A percentile compares a stretch with the other conserved stretches of the same genome.
phyloP scores from a whole-genome alignment of 1,140 invertebrate genomes.

The Metopolophium dirhodum region DNA sequence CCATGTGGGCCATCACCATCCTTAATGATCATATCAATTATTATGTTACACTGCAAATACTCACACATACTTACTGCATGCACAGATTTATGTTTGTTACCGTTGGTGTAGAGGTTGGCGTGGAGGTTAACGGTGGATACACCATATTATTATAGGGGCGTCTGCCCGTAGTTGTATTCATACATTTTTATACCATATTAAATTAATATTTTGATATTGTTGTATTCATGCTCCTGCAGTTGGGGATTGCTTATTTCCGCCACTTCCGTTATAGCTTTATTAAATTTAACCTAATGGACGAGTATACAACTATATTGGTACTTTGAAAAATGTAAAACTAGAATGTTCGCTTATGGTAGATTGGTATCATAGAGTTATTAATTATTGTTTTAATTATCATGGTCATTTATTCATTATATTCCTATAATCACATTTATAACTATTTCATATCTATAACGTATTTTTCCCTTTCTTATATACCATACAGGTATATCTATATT shows the following conservation, averaged over 20 bases:
- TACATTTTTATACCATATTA: too few species aligned
- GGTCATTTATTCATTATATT: background rate
- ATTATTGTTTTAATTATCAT: background rate
- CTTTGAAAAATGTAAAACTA: too few species aligned
- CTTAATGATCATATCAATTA: background rate
- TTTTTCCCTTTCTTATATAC: background rate
- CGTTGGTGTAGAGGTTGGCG: background rate
- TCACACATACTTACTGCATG: background rate
- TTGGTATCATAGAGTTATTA: too few species aligned
- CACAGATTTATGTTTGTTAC: background rate
- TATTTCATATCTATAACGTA: background rate
- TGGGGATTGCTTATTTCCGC: too few species aligned
- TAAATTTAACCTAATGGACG: too few species aligned
- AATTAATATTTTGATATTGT: too few species aligned
- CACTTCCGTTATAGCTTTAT: too few species aligned
- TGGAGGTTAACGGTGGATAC: background rate
- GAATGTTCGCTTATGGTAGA: too few species aligned
- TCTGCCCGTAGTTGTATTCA: background rate
- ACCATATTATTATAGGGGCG: background rate
- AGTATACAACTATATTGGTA: too few species aligned
- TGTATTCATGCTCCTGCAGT: too few species aligned
- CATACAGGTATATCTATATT: too few species aligned
- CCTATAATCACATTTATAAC: background rate
- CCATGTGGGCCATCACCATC: background rate
- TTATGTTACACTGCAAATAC: background rate